These are phyloP conservation scores for Hipposideros armiger DNA, from an alignment of 2,113 vertebrate species.

Conservation along the genomic window DNA sequence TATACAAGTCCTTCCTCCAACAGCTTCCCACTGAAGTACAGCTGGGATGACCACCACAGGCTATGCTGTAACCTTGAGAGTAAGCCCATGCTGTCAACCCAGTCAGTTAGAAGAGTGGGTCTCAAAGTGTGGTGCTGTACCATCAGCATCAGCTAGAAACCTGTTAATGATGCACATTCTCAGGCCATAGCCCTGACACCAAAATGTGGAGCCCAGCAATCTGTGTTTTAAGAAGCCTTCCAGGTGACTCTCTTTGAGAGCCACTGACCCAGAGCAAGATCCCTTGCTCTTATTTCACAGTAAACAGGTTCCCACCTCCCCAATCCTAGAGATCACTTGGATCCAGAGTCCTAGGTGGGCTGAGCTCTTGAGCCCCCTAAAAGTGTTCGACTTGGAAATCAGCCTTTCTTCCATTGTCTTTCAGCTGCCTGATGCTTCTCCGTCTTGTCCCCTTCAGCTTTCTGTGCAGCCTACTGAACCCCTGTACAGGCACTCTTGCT, in stretches of 20 bases:
- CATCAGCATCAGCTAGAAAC: not conserved
- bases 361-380: not conserved
- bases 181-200: not conserved
- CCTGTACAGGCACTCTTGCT: not conserved
- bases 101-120: not conserved
- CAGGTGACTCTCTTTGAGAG: not conserved
- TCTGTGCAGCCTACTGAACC: not conserved
- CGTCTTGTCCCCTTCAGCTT: not conserved
- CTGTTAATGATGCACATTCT: not conserved
- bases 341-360: slow-evolving; percentile 2
- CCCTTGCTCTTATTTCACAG: not conserved
- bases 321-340: not conserved
- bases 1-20: not conserved
- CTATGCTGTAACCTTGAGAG: not conserved
- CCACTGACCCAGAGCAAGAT: not conserved
- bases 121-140: not conserved
- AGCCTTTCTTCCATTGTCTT: not conserved
- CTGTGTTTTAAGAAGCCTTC: slow-evolving; percentile 20
- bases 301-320: not conserved
- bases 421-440: not conserved
- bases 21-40: not conserved
- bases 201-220: not conserved
- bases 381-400: not conserved
- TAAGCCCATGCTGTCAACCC: not conserved
- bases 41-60: not conserved